Evolutionary conservation across 1,140 invertebrate species (phyloP).

Genomic region (Apis cerana): DNA sequence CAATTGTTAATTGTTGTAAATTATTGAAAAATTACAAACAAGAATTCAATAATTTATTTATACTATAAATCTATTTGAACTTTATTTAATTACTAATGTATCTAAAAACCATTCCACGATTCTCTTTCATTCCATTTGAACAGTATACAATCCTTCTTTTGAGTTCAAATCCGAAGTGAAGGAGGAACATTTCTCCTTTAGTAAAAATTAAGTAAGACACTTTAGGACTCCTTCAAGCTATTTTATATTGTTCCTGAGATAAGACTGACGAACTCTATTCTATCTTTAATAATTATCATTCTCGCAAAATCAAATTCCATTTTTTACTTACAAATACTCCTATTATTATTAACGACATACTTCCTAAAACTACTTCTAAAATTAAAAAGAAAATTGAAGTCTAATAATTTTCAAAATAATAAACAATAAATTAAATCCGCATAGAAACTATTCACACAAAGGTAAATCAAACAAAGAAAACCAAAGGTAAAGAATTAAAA

Average conservation of each 20-base stretch:
- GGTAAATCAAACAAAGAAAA: not conserved
- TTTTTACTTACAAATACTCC: not conserved
- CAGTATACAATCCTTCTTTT: not conserved
- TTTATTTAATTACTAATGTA: not conserved
- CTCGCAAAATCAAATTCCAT: not conserved
- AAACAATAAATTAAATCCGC: not conserved
- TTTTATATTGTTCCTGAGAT: slow-evolving; percentile 21
- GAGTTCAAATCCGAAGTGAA: not conserved
- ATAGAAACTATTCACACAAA: not conserved
- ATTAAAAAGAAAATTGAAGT: no score
- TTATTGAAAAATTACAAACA: no score
- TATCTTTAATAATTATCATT: not conserved
- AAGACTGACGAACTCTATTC: slow-evolving; percentile 1
- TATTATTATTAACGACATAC: not conserved
- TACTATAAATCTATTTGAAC: no score
- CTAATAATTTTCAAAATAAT: not conserved
- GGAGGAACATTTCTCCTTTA: not conserved
- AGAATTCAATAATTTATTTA: no score
- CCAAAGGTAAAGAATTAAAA: not conserved
- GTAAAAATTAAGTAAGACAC: slow-evolving; percentile 18
- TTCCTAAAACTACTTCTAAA: no score
- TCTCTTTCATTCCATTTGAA: not conserved
- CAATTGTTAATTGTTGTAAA: no score
- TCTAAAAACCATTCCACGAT: not conserved
- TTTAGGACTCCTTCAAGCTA: not conserved